Evolutionary conservation across 30 jellyfish, hydroid and myxozoan species (phyloP).

Genomic region (Catostylus mosaicus): DNA sequence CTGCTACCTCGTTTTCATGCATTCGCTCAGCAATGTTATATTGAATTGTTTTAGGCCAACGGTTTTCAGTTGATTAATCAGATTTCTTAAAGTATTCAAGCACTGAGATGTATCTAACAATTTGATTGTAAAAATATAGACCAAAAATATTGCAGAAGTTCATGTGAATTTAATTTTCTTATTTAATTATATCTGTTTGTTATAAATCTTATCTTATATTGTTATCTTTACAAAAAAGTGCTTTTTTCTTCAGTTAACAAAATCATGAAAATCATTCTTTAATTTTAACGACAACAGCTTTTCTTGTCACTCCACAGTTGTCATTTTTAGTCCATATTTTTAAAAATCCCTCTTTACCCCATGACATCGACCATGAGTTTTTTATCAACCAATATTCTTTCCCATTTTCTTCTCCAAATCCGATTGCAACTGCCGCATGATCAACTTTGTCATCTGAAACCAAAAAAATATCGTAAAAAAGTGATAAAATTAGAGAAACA

Average conservation of each 20-base stretch:
- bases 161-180: no score
- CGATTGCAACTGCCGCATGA: slow-evolving; percentile 96
- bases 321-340: slow-evolving; percentile 81
- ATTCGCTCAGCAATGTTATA: no score
- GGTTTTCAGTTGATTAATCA: no score
- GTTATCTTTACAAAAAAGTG: neutral
- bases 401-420: slow-evolving; percentile 93
- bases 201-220: no score
- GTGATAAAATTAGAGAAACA: no score
- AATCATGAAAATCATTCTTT: slow-evolving; percentile 9
- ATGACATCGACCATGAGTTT: slow-evolving; percentile 94
- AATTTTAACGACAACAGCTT: slow-evolving; percentile 86
- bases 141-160: no score
- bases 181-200: no score
- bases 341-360: slow-evolving; percentile 91
- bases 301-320: slow-evolving; percentile 96
- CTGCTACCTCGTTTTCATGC: neutral
- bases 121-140: no score
- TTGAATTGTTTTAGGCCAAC: no score
- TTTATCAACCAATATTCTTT: slow-evolving; percentile 89
- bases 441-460: slow-evolving; percentile 79
- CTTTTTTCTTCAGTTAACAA: neutral
- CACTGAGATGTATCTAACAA: no score
- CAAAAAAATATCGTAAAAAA: neutral
- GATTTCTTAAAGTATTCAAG: no score